A percentile compares a stretch with the other conserved stretches of the same genome.
Conservation (phyloP, 2,888 invertebrate species). For the Chymomyza fuscimana region DNA sequence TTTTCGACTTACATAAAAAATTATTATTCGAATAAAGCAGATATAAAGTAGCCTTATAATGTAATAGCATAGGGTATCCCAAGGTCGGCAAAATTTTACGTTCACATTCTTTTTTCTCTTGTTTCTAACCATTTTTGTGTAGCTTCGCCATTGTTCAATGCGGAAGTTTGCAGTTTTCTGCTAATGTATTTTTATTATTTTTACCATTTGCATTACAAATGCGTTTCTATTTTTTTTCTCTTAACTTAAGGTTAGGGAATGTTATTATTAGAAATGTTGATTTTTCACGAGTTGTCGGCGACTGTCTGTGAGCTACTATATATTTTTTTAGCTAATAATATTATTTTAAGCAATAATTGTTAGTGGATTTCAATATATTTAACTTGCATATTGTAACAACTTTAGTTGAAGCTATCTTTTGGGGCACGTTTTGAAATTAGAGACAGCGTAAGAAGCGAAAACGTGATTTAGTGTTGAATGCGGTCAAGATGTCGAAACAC, state of each 20-base stretch:
- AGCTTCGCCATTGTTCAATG: background rate
- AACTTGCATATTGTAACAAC: background rate
- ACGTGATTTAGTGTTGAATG: constrained; percentile 54
- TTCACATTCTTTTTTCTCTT: background rate
- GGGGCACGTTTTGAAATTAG: constrained; percentile 47
- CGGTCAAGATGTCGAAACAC: constrained; percentile 21
- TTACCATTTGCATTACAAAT: constrained; percentile 68
- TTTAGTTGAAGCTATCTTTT: background rate
- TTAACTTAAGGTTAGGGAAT: background rate
- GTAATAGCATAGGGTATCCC: too few relatives aligned
- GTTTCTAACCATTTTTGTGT: background rate
- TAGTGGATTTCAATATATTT: constrained; percentile 13
- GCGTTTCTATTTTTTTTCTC: constrained; percentile 36
- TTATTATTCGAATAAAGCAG: too few relatives aligned
- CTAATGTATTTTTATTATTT: constrained; percentile 74
- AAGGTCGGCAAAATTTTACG: background rate
- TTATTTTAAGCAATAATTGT: constrained; percentile 23
- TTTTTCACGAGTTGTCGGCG: background rate
- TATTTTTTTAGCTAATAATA: constrained; percentile 25
- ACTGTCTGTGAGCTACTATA: background rate
- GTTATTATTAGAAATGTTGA: background rate
- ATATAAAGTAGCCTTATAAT: too few relatives aligned
- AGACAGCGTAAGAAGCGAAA: constrained; percentile 32
- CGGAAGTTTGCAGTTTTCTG: constrained; percentile 35
- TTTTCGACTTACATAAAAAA: too few relatives aligned